A percentile compares a stretch with the other conserved stretches of the same genome.
Conservation (phyloP, 2,888 invertebrate genomes). For the Papilio elwesi region DNA sequence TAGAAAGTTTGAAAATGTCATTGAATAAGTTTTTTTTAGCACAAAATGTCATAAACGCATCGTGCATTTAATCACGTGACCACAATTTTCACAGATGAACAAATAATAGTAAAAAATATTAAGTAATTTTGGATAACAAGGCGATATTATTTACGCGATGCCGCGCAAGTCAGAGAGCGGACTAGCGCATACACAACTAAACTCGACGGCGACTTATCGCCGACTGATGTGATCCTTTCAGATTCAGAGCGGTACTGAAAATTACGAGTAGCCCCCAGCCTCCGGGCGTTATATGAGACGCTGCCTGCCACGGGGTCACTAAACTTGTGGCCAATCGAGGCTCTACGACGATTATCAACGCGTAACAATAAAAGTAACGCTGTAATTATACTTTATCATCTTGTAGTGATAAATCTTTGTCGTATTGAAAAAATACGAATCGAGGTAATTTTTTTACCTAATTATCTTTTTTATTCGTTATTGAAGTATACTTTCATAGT, state of each 20-base stretch:
- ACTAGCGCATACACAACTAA: constrained; percentile 49
- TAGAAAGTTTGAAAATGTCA: background rate
- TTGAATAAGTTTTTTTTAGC: background rate
- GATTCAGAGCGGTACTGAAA: constrained; percentile 64
- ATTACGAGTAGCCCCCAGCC: constrained; percentile 60
- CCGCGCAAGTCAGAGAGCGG: constrained; percentile 42
- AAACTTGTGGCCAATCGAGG: constrained; percentile 69
- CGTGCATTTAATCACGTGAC: constrained; percentile 12
- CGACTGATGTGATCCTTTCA: constrained; percentile 65
- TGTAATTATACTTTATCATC: constrained; percentile 36
- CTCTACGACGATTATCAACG: constrained; percentile 47
- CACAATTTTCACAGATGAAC: constrained; percentile 20
- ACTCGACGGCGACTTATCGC: constrained; percentile 57
- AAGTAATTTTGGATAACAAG: constrained; percentile 48
- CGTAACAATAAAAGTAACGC: constrained; percentile 42
- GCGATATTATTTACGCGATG: constrained; percentile 78
- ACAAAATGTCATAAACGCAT: background rate
- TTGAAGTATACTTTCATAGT: too few relatives aligned
- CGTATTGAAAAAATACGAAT: constrained; percentile 10
- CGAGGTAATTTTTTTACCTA: background rate
- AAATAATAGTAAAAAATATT: constrained; percentile 29
- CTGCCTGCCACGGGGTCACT: constrained; percentile 66
- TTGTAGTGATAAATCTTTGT: constrained; percentile 27
- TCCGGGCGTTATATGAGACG: constrained; percentile 68
- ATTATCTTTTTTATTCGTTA: background rate